Conservation (phyloP, 1,140 invertebrate species). For the Trichonephila inaurata region DNA sequence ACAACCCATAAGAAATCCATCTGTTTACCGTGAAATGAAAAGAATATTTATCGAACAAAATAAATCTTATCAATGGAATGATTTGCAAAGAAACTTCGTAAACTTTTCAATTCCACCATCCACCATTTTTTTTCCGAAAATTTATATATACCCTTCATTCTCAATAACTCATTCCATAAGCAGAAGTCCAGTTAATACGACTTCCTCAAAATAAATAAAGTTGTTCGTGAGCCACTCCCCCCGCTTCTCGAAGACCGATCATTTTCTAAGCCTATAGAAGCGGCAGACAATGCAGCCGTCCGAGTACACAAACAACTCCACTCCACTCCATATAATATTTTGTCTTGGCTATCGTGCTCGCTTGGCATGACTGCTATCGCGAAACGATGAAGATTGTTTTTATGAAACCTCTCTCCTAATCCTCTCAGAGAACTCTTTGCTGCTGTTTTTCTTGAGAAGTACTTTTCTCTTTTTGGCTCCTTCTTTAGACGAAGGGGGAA, state of each 20-base stretch:
- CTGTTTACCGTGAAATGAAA: too few relatives aligned
- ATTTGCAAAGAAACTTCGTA: neutral
- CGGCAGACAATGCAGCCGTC: slow-evolving; percentile 2
- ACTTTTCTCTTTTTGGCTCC: neutral
- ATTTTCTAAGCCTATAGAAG: neutral
- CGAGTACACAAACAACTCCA: slow-evolving; percentile 36
- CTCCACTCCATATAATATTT: neutral
- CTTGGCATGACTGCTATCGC: neutral
- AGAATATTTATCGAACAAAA: too few relatives aligned
- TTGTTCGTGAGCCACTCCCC: neutral
- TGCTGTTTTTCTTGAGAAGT: neutral
- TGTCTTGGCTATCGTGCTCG: slow-evolving; percentile 1
- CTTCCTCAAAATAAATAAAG: neutral
- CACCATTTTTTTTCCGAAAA: neutral
- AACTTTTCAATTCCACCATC: neutral
- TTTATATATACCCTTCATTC: neutral
- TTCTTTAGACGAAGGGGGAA: neutral
- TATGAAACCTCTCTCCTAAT: slow-evolving; percentile 5
- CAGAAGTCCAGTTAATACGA: neutral
- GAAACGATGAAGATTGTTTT: slow-evolving; percentile 12
- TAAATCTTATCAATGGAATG: too few relatives aligned
- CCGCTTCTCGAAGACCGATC: neutral
- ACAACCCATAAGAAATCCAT: too few relatives aligned
- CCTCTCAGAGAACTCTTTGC: neutral
- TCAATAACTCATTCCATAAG: slow-evolving; percentile 18